These are phyloP conservation scores for Orchestes rusci DNA, from an alignment of 2,888 invertebrate genomes.

Conservation along the genomic window DNA sequence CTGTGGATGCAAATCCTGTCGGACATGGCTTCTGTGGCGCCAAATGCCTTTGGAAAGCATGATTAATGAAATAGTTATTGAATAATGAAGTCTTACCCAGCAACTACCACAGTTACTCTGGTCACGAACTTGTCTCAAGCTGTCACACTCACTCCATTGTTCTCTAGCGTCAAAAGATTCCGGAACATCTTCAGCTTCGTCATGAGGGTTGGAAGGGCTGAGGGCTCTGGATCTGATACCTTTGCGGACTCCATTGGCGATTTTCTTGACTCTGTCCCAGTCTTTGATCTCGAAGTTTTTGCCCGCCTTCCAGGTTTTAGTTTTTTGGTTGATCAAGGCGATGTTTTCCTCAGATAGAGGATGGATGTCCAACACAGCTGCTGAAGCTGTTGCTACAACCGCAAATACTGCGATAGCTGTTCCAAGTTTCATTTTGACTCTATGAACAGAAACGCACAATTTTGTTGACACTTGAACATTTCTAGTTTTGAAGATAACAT, in stretches of 20 bases:
- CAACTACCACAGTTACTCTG: slow-evolving; percentile 87
- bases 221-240: neutral
- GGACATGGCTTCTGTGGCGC: slow-evolving; percentile 80
- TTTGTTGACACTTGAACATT: too few relatives aligned
- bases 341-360: slow-evolving; percentile 26
- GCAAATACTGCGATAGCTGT: slow-evolving; percentile 5
- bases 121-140: slow-evolving; percentile 66
- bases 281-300: slow-evolving; percentile 59
- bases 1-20: slow-evolving; percentile 77
- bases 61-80: slow-evolving; percentile 3
- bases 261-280: slow-evolving; percentile 17
- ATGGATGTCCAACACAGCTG: slow-evolving; percentile 11
- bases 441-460: too few relatives aligned
- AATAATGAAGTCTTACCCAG: slow-evolving; percentile 58
- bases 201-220: slow-evolving; percentile 4
- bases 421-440: slow-evolving; percentile 9
- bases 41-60: slow-evolving; percentile 59
- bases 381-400: slow-evolving; percentile 1
- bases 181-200: slow-evolving; percentile 46
- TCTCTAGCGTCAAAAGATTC: slow-evolving; percentile 68
- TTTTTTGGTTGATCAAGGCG: slow-evolving; percentile 53
- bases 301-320: slow-evolving; percentile 71
- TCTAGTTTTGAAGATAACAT: too few relatives aligned
- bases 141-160: slow-evolving; percentile 74
- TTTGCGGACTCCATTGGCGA: slow-evolving; percentile 20